Conservation (phyloP, 2,113 vertebrate species). For the Microtus pennsylvanicus region DNA sequence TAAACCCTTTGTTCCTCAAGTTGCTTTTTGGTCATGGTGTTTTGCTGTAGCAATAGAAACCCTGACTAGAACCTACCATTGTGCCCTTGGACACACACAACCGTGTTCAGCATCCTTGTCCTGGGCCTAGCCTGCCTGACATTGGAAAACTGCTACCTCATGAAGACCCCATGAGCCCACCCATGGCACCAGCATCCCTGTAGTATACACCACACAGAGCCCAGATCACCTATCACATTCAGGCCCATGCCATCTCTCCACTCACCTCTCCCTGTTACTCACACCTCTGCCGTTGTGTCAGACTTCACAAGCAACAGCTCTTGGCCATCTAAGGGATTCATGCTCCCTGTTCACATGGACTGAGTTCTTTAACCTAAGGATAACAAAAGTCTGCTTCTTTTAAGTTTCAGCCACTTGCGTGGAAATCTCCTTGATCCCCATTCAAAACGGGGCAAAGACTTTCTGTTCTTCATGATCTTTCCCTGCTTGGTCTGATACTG, state of each 20-base stretch:
- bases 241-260: neutral
- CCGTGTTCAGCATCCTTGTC: neutral
- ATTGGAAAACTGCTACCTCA: neutral
- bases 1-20: neutral
- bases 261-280: neutral
- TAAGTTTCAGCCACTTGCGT: neutral
- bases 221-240: rapidly evolving
- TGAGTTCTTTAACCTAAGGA: neutral
- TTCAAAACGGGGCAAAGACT: neutral
- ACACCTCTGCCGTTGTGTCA: neutral
- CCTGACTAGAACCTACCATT: no score
- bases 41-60: neutral
- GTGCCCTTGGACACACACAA: neutral
- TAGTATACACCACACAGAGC: neutral
- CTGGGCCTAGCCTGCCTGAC: neutral
- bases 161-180: neutral
- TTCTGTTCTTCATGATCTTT: neutral
- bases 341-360: neutral
- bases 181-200: neutral
- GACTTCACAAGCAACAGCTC: neutral
- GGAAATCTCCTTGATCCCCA: neutral
- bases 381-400: neutral
- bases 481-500: neutral
- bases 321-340: neutral
- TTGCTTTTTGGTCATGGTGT: neutral